Evolutionary conservation across 92 coral and sea anemone genomes (phyloP), one percentile per base, ranked within the genome.

Genomic region (Galaxea fascicularis): DNA sequence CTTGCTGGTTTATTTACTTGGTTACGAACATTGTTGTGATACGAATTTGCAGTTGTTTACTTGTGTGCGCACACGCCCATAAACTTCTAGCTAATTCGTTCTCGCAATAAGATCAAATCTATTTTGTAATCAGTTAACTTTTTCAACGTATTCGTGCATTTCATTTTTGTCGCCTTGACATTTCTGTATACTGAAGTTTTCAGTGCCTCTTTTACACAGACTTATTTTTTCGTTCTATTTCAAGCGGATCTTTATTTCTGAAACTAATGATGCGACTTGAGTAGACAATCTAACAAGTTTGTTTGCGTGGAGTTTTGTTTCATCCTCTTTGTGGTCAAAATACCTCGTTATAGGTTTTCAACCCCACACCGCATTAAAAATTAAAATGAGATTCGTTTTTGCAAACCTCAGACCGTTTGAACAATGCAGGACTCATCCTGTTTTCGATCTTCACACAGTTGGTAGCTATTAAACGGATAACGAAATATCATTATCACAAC

Each of bases 341-440:
- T 66, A 12, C 12, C 53, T 70, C 54, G 69, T 84, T 81, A 63
- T 35, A 27, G 87, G 63, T 35, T 67, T 52, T 30, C 45, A 14
- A 29, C 30, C 14, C 52, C 28, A 28, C 28, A 67, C 49, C 20
- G 17, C 53, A 79, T 79, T 66, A 79, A 66, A 79, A 67, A 65
- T 79, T 79, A 15, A 79, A 66, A 22, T 7, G 62, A 54, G 8
- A n/a, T 20, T 15, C 76, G 16, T 76, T 76, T 27, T 45, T 39
- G 18, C 17, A 54, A 65, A 21, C 75, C 57, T 27, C 73, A 66
- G 52, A 29, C 25, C 53, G 52, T 79, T 79, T 65, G 31, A 8
- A 52, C 66, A 51, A 67, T 20, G 45, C 28, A 53, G n/a, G 17
- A 31, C 8, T 3, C 49, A n/a, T 53, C 16, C 25, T 29, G 75